Percentiles rank a stretch among this genome's conserved stretches.
Conservation (phyloP, 2,797 vertebrate genomes). For the Aulostomus chinensis region DNA sequence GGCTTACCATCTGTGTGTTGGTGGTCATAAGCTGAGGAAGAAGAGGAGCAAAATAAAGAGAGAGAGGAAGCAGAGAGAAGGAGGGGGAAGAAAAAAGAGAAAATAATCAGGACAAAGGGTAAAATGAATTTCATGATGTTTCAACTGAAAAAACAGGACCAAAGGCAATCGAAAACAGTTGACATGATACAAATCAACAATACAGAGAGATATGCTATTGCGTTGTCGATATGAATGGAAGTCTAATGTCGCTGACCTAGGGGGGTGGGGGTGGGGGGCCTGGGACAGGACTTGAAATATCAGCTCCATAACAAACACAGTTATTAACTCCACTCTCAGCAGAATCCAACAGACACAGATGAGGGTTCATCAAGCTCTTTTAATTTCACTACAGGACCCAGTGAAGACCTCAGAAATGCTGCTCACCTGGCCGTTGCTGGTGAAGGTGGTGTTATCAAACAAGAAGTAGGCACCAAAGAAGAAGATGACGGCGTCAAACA, state of each 20-base stretch:
- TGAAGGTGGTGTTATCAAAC: conserved; percentile 94
- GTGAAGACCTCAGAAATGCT: too few relatives aligned
- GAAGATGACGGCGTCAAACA: conserved; percentile 94
- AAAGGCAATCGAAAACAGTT: conserved; percentile 77
- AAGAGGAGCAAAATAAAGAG: conserved; percentile 82
- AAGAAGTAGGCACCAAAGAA: conserved; percentile 99
- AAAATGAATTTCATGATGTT: conserved; percentile 79
- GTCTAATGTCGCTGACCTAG: conserved; percentile 63
- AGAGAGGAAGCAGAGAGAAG: conserved; percentile 74
- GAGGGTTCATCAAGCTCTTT: conserved; percentile 27
- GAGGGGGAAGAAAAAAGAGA: conserved; percentile 69
- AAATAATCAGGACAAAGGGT: conserved; percentile 79
- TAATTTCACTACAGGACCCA: conserved; percentile 14
- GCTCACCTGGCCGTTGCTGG: conserved; percentile 89
- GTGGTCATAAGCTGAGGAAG: conserved; percentile 93
- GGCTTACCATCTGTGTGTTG: conserved; percentile 97
- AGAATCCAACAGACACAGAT: conserved; percentile 17
- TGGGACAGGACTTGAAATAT: conserved; percentile 18
- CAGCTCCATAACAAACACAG: background rate
- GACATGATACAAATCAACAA: conserved; percentile 81
- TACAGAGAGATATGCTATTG: conserved; percentile 80
- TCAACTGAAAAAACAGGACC: conserved; percentile 78
- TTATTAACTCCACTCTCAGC: conserved; percentile 13
- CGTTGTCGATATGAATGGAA: conserved; percentile 77
- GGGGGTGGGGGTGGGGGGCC: too few relatives aligned